Evolutionary conservation across 2,113 vertebrate species (phyloP), one percentile per base, ranked within the genome.

Genomic region (Heterotis niloticus): DNA sequence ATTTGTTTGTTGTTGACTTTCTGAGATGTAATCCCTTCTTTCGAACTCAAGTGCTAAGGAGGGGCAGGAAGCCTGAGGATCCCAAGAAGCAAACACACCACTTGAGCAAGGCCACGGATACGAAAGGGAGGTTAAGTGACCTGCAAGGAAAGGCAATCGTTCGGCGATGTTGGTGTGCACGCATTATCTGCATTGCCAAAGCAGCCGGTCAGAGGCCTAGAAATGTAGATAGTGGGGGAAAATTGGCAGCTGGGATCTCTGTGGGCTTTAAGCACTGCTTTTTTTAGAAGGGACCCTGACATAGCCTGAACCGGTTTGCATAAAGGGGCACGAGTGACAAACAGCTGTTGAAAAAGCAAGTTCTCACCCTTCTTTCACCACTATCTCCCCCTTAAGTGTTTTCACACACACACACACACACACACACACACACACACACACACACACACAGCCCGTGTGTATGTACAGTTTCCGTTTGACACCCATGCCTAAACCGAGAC

Each of bases 391-490:
- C 66, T 59, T 70, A 60, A 52, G 62, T 56, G 72, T 52, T 64
- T 29, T 79, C 71, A 64, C 76, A 44, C 34, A 44, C 34, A 24
- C 71, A 59, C 9, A 13, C 70, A 10, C 34, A 20, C n/a, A 9
- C 57, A 62, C 65, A 14, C 18, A 81, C 75, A 79, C 82, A 79
- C 86, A 81, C 77, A 72, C 79, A 64, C n/a, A n/a, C n/a, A n/a
- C n/a, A n/a, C n/a, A n/a, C n/a, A n/a, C n/a, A n/a, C n/a, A n/a
- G n/a, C n/a, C n/a, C 81, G 12, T 73, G 85, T 67, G 79, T 87
- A 88, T 87, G 86, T 90, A 90, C 88, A 84, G 88, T 92, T 91
- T 91, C 89, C 92, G 90, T 92, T 91, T 93, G 92, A 93, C 92
- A 92, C 91, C 82, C 78, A 83, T 75, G 87, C 88, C 88, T 91